Conservation (phyloP, 2,113 vertebrate genomes). For the Cebus imitator region DNA sequence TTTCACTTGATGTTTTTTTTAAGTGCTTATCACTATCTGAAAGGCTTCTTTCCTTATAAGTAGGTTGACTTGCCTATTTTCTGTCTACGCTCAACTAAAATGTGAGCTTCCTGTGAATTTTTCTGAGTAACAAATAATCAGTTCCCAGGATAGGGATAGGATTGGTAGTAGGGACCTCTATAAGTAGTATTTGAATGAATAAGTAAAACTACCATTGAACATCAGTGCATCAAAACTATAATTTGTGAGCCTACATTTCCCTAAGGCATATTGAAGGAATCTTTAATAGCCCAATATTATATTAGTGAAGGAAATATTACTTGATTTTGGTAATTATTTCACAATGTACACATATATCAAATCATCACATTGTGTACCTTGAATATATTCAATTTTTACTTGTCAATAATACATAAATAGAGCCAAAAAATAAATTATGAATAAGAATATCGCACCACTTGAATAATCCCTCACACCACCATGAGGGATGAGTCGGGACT, state of each 20-base stretch:
- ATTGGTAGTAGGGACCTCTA: not conserved
- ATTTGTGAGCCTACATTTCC: not conserved
- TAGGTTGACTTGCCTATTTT: not conserved
- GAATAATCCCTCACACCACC: not conserved
- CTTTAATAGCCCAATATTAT: not conserved
- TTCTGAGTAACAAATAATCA: not conserved
- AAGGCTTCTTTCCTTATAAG: not conserved
- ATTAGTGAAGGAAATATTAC: not conserved
- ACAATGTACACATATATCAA: not conserved
- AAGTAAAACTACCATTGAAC: not conserved
- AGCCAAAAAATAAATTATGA: not conserved
- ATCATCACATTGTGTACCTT: not conserved
- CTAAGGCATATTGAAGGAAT: not conserved
- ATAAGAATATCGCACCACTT: not conserved
- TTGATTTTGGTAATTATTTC: not conserved
- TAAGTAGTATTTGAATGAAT: not conserved
- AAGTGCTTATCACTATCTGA: not conserved
- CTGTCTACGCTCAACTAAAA: not conserved
- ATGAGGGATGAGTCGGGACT: not conserved
- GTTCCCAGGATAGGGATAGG: rapidly evolving
- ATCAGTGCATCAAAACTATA: not conserved
- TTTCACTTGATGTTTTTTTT: not conserved
- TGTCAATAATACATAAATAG: not conserved
- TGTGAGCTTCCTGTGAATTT: not conserved
- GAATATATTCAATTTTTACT: not conserved